phyloP scores from a whole-genome alignment of 1,140 invertebrate species.

The Popillia japonica region DNA sequence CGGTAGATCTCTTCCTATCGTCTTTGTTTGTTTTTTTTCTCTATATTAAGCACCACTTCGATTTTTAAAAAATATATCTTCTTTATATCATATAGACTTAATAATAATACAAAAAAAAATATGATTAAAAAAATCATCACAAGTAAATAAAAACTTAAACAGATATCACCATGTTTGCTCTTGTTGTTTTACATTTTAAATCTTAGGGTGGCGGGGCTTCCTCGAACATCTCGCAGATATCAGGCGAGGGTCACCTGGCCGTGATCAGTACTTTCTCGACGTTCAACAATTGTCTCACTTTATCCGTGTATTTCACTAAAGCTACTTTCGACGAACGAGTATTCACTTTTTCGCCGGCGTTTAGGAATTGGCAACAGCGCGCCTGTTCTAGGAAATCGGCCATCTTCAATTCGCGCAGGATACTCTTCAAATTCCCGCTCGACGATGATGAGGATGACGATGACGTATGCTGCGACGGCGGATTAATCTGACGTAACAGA shows the following conservation, averaged over 20 bases:
- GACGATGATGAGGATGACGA: slow-evolving; percentile 29
- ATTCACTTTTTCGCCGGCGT: slow-evolving; percentile 79
- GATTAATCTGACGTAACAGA: slow-evolving; percentile 71
- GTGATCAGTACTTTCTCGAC: slow-evolving; percentile 72
- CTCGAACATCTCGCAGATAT: no score
- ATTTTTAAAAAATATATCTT: neutral
- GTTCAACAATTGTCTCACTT: slow-evolving; percentile 74
- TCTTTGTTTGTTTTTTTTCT: neutral
- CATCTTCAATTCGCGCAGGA: slow-evolving; percentile 75
- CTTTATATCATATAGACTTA: neutral
- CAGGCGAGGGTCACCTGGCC: slow-evolving; percentile 62
- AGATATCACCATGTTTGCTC: slow-evolving; percentile 8
- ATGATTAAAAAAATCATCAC: slow-evolving; percentile 14
- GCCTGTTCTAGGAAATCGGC: slow-evolving; percentile 81
- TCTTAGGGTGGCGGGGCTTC: neutral
- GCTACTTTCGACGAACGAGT: slow-evolving; percentile 80
- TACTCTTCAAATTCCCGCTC: slow-evolving; percentile 44
- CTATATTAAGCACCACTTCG: neutral
- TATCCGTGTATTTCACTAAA: slow-evolving; percentile 83
- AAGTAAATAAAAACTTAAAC: neutral
- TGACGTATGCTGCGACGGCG: slow-evolving; percentile 48
- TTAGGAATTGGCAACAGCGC: slow-evolving; percentile 78
- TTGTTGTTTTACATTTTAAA: neutral
- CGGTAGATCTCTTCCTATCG: neutral
- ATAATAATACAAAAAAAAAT: neutral